Conservation (phyloP, 2,888 invertebrate genomes). For the Alloscopus bannaensis region DNA sequence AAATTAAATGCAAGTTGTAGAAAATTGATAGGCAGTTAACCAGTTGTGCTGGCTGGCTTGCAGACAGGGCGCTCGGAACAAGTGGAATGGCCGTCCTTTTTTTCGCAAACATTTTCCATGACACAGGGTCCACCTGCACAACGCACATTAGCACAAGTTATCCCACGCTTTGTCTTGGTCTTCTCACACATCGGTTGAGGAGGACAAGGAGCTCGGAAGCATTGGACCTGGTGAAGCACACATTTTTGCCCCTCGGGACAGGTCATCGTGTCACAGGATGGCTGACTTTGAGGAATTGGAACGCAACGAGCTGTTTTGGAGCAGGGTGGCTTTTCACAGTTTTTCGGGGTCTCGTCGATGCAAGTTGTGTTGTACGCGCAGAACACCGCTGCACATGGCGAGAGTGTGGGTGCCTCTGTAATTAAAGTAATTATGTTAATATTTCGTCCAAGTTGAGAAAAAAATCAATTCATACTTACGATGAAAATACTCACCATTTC, state of each 20-base stretch:
- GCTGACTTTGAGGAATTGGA: background rate
- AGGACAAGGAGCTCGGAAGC: conserved; percentile 40
- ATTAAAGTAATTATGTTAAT: no score
- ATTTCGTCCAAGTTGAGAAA: no score
- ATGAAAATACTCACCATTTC: no score
- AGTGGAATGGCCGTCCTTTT: background rate
- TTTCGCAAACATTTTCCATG: conserved; percentile 23
- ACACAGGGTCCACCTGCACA: conserved; percentile 20
- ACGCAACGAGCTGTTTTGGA: background rate
- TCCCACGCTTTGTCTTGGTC: background rate
- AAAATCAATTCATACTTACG: no score
- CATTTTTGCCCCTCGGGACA: conserved; percentile 18
- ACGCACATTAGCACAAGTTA: conserved; percentile 35
- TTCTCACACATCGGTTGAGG: background rate
- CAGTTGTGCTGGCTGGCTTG: background rate
- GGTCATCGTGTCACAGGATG: background rate
- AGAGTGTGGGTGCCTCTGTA: background rate
- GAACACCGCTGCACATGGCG: background rate
- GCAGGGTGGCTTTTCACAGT: background rate
- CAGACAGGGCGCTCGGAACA: background rate
- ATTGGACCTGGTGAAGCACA: conserved; percentile 1
- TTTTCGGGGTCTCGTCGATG: background rate
- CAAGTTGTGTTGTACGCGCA: background rate
- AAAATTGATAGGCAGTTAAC: no score
- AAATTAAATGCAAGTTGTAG: no score